Evolutionary conservation across 2,113 vertebrate species (phyloP).

Genomic region (Pseudolaguvia tuberculata): DNA sequence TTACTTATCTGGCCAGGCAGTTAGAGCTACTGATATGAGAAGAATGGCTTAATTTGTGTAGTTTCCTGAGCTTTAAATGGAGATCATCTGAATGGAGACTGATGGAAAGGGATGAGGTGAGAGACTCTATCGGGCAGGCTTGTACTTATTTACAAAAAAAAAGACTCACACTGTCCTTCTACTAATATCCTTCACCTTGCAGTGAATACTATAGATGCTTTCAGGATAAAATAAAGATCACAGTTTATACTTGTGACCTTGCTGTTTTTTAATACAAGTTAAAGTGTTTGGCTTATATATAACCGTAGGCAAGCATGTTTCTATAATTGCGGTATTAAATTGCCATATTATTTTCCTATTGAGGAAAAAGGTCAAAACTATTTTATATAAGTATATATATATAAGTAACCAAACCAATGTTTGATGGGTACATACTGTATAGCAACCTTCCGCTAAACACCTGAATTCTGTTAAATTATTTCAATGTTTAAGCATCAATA

Average conservation of each 20-base stretch:
- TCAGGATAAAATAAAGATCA: neutral
- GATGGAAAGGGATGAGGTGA: conserved; percentile 22
- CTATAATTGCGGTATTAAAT: neutral
- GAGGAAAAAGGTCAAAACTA: neutral
- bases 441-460: neutral
- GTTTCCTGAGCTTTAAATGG: conserved; percentile 9
- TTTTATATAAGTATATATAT: neutral
- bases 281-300: conserved; percentile 3
- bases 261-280: conserved; percentile 2
- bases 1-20: conserved; percentile 23
- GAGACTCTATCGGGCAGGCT: conserved; percentile 33
- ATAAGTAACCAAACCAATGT: neutral
- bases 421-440: neutral
- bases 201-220: neutral
- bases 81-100: conserved; percentile 37
- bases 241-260: conserved; percentile 6
- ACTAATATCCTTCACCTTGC: conserved; percentile 30
- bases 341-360: neutral
- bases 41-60: conserved; percentile 33
- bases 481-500: neutral
- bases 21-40: conserved; percentile 30
- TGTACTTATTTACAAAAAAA: conserved; percentile 45
- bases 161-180: conserved; percentile 47
- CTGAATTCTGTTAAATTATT: neutral
- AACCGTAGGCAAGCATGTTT: neutral